phyloP scores from a whole-genome alignment of 2,888 invertebrate genomes.

The Diarsia rubi region DNA sequence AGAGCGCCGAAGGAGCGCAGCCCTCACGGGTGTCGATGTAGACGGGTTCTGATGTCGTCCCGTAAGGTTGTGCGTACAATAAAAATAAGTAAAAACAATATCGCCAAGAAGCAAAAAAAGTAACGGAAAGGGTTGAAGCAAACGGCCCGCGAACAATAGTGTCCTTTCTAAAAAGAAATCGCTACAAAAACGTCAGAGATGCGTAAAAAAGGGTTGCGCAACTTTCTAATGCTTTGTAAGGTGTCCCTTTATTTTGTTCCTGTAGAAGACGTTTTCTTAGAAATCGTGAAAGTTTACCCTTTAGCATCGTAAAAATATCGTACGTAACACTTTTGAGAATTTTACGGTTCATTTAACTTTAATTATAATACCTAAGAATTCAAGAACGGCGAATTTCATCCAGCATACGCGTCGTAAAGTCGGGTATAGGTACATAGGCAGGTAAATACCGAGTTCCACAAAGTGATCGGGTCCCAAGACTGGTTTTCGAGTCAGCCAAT shows the following conservation, averaged over 20 bases:
- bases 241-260: conserved; percentile 79
- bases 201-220: conserved; percentile 89
- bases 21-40: conserved; percentile 51
- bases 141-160: conserved; percentile 85
- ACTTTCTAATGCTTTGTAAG: conserved; percentile 90
- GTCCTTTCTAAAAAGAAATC: conserved; percentile 83
- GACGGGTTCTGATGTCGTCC: conserved; percentile 54
- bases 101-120: conserved; percentile 78
- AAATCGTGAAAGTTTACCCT: conserved; percentile 87
- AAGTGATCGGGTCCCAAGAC: conserved; percentile 82
- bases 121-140: conserved; percentile 88
- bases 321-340: conserved; percentile 70
- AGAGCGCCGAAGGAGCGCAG: conserved; percentile 65
- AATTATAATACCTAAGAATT: conserved; percentile 72
- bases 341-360: conserved; percentile 77
- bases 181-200: conserved; percentile 82
- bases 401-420: conserved; percentile 71
- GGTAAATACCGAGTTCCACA: conserved; percentile 80
- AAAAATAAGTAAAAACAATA: conserved; percentile 81
- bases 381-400: conserved; percentile 68
- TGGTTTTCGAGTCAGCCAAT: conserved; percentile 88
- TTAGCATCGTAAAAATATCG: conserved; percentile 70
- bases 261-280: conserved; percentile 79
- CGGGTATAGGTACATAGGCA: conserved; percentile 78
- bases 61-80: conserved; percentile 70